Evolutionary conservation across 1,140 invertebrate genomes (phyloP).

Genomic region (Trachymyrmex cornetzi): DNA sequence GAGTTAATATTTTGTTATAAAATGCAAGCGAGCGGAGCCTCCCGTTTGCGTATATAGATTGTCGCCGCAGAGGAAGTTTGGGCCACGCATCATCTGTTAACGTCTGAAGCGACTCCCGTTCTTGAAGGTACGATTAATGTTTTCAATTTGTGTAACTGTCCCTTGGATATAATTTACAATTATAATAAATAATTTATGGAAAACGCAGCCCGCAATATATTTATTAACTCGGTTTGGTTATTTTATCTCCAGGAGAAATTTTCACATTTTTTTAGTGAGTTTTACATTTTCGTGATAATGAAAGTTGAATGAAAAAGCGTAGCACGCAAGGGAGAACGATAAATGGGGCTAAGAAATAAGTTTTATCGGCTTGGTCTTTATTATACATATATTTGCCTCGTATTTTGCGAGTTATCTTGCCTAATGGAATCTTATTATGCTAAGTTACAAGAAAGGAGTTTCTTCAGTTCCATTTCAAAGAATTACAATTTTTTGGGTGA

Average conservation of each 20-base stretch:
- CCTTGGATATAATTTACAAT: conserved; percentile 71
- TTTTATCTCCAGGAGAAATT: background rate
- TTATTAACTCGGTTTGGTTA: background rate
- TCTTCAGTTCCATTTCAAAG: background rate
- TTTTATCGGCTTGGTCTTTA: conserved; percentile 19
- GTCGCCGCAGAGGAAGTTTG: conserved; percentile 56
- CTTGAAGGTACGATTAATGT: conserved; percentile 66
- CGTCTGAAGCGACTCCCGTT: conserved; percentile 50
- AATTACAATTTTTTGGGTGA: background rate
- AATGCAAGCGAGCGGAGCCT: conserved; percentile 1
- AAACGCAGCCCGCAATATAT: background rate
- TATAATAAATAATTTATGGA: conserved; percentile 72
- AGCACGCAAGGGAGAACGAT: conserved; percentile 20
- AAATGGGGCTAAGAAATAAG: background rate
- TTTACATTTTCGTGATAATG: conserved; percentile 14
- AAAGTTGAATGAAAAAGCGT: background rate
- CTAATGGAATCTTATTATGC: background rate
- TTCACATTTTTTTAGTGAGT: background rate
- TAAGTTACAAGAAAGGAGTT: background rate
- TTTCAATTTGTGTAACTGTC: conserved; percentile 74
- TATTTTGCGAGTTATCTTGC: background rate
- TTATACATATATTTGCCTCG: conserved; percentile 6
- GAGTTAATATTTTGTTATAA: conserved; percentile 67
- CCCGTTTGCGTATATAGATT: conserved; percentile 24
- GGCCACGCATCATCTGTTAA: conserved; percentile 63